Conservation (phyloP, 1,140 invertebrate species). For the Mactra quadrangularis region DNA sequence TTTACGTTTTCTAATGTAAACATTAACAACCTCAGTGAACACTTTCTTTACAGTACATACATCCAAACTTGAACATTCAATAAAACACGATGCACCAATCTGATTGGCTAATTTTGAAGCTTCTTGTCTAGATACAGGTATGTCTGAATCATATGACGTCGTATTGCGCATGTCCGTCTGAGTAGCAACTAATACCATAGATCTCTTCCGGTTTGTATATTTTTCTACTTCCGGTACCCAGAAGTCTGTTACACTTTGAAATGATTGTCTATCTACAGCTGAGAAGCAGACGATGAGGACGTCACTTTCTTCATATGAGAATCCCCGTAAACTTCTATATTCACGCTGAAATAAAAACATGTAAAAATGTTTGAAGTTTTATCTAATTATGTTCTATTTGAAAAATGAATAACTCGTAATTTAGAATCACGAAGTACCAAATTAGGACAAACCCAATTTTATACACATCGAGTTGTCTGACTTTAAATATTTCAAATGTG, state of each 20-base stretch:
- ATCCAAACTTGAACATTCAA: slow-evolving; percentile 91
- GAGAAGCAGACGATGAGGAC: slow-evolving; percentile 99
- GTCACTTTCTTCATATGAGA: slow-evolving; percentile 98
- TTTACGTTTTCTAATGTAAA: slow-evolving; percentile 39
- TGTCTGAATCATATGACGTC: slow-evolving; percentile 87
- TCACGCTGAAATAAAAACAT: slow-evolving; percentile 89
- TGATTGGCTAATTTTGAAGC: slow-evolving; percentile 89
- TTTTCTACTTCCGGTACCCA: slow-evolving; percentile 85
- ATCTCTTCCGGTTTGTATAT: slow-evolving; percentile 94
- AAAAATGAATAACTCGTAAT: no score
- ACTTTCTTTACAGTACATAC: slow-evolving; percentile 30
- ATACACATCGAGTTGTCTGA: no score
- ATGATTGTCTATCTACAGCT: slow-evolving; percentile 98
- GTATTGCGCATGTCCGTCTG: slow-evolving; percentile 73
- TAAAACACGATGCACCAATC: slow-evolving; percentile 91
- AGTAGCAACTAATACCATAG: slow-evolving; percentile 89
- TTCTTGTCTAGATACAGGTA: slow-evolving; percentile 90
- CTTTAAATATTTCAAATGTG: no score
- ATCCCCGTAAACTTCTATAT: slow-evolving; percentile 94
- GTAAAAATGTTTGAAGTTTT: no score
- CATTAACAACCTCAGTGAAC: slow-evolving; percentile 38
- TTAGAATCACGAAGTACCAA: no score
- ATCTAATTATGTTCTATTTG: no score
- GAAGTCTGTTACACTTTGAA: slow-evolving; percentile 98
- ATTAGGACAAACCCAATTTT: no score